Percentiles rank a stretch among this genome's conserved stretches.
phyloP scores from a whole-genome alignment of 2,888 invertebrate species.

The Lepidochrysops patricia region DNA sequence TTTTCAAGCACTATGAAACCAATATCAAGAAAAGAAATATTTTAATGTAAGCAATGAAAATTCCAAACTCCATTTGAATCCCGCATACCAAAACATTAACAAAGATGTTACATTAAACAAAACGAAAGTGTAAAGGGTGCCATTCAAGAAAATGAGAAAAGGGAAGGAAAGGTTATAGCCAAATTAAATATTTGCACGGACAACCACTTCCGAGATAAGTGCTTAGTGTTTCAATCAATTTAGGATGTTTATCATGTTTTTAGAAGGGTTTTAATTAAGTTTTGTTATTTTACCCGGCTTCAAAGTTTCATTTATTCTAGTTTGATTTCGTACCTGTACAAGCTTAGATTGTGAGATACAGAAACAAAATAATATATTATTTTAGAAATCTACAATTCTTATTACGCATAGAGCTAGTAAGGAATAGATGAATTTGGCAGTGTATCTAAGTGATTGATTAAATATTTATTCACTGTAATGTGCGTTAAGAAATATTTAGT shows the following conservation, averaged over 20 bases:
- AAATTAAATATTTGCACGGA: conserved; percentile 20
- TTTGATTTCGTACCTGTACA: no score
- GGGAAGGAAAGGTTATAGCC: conserved; percentile 14
- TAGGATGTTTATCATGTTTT: neutral
- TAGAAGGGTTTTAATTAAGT: neutral
- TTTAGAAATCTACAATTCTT: no score
- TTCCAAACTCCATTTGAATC: neutral
- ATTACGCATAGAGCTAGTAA: no score
- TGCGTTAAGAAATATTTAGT: no score
- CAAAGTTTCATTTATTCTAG: no score
- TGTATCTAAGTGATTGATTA: no score
- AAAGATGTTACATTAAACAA: conserved; percentile 8
- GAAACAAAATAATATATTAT: no score
- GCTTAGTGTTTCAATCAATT: conserved; percentile 1
- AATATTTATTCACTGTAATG: no score
- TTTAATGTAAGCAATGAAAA: neutral
- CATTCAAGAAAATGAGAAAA: conserved; percentile 15
- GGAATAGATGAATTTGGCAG: no score
- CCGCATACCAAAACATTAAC: conserved; percentile 4
- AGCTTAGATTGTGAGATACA: no score
- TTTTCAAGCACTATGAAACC: no score
- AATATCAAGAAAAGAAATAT: neutral
- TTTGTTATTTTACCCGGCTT: neutral
- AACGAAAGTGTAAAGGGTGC: conserved; percentile 14
- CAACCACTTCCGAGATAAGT: conserved; percentile 29